Conservation (phyloP, 2,113 vertebrate genomes). For the Austrofundulus limnaeus region DNA sequence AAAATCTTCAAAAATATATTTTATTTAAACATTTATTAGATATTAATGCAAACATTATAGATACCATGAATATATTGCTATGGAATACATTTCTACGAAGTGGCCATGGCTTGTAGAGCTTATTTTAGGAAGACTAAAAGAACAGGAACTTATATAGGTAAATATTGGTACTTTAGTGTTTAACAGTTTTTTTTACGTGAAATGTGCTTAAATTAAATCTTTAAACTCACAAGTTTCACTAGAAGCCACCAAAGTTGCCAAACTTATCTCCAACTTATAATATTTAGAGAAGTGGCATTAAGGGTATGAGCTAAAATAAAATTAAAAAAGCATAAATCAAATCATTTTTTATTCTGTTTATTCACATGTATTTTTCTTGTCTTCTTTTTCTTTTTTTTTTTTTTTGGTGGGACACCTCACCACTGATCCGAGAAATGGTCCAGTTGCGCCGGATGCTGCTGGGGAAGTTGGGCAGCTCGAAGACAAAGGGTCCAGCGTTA, state of each 20-base stretch:
- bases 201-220: background rate
- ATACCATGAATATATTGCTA: no score
- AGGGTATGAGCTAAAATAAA: background rate
- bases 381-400: no score
- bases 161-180: no score
- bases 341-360: background rate
- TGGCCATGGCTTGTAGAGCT: no score
- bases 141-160: no score
- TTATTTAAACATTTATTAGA: no score
- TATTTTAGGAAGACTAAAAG: no score
- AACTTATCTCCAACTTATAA: background rate
- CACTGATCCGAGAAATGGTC: constrained; percentile 91
- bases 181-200: no score
- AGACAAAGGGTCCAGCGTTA: constrained; percentile 93
- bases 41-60: no score
- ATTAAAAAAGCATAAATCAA: background rate
- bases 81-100: no score
- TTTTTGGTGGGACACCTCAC: constrained; percentile 73
- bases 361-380: no score
- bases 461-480: constrained; percentile 89
- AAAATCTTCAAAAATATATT: no score
- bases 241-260: background rate
- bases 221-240: background rate
- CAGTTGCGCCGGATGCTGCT: constrained; percentile 90
- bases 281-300: background rate